Evolutionary conservation across 2,797 vertebrate genomes (phyloP).

Genomic region (Macropodus opercularis): DNA sequence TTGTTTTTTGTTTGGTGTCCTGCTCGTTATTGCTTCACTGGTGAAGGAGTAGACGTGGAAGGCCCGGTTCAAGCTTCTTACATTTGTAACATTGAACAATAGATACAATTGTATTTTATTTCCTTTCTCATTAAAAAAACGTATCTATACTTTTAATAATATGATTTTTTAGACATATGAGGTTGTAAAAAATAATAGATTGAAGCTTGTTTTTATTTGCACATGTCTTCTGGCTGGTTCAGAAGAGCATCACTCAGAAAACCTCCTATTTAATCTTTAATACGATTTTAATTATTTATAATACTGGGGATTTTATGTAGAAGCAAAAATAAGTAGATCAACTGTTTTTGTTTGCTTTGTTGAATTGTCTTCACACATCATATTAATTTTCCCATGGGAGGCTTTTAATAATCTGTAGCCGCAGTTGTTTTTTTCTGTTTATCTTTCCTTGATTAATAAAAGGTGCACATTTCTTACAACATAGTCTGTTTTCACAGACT

Average conservation of each 20-base stretch:
- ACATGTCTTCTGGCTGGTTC: slow-evolving; percentile 90
- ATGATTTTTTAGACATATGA: slow-evolving; percentile 26
- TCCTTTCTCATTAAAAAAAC: too few species aligned
- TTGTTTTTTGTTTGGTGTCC: slow-evolving; percentile 10
- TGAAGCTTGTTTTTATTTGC: slow-evolving; percentile 68
- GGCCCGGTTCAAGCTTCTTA: slow-evolving; percentile 21
- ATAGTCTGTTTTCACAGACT: background rate
- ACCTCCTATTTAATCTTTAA: slow-evolving; percentile 57
- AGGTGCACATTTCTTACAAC: background rate
- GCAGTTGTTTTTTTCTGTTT: too few species aligned
- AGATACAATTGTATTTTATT: slow-evolving; percentile 20
- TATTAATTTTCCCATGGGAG: slow-evolving; percentile 14
- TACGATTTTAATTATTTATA: slow-evolving; percentile 81
- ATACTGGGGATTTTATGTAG: slow-evolving; percentile 16
- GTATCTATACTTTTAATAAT: slow-evolving; percentile 24
- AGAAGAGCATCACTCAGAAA: slow-evolving; percentile 74
- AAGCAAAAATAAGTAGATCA: slow-evolving; percentile 7
- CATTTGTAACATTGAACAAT: slow-evolving; percentile 25
- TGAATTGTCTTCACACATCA: slow-evolving; percentile 14
- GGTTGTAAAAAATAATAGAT: slow-evolving; percentile 13
- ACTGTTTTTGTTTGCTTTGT: slow-evolving; percentile 12
- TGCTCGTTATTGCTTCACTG: slow-evolving; percentile 17
- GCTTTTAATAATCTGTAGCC: background rate
- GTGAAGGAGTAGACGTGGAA: slow-evolving; percentile 20
- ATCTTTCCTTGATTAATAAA: background rate